Evolutionary conservation across 2,888 invertebrate genomes (phyloP).

Genomic region (Malacosoma neustria): DNA sequence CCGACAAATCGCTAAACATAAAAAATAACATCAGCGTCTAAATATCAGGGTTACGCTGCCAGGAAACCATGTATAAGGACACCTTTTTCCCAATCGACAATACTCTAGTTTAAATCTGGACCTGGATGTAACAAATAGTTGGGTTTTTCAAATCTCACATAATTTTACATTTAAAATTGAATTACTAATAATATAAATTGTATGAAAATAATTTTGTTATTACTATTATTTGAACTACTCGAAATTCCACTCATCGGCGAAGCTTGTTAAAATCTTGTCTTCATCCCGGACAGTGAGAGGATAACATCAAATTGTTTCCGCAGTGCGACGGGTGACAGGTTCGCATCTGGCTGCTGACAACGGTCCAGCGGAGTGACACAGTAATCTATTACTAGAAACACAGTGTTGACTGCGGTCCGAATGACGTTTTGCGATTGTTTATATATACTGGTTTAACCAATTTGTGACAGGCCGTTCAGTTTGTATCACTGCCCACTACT

Average conservation of each 20-base stretch:
- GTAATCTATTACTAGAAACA: conserved; percentile 42
- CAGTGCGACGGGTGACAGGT: conserved; percentile 27
- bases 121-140: too few species aligned
- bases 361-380: conserved; percentile 42
- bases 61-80: too few species aligned
- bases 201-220: too few species aligned
- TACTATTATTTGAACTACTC: too few species aligned
- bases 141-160: too few species aligned
- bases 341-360: conserved; percentile 44
- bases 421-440: background rate
- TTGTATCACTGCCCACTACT: background rate
- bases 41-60: too few species aligned
- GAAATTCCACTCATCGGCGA: conserved; percentile 5
- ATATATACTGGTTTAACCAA: background rate
- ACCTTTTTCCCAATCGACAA: too few species aligned
- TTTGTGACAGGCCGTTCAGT: background rate
- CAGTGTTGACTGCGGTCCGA: background rate
- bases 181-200: too few species aligned
- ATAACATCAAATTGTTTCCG: conserved; percentile 15
- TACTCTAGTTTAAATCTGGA: too few species aligned
- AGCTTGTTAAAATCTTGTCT: conserved; percentile 14
- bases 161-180: too few species aligned
- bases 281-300: conserved; percentile 9
- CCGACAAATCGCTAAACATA: too few species aligned
- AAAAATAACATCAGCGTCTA: too few species aligned